phyloP scores from a whole-genome alignment of 2,888 invertebrate species.

The Coelopa pilipes region DNA sequence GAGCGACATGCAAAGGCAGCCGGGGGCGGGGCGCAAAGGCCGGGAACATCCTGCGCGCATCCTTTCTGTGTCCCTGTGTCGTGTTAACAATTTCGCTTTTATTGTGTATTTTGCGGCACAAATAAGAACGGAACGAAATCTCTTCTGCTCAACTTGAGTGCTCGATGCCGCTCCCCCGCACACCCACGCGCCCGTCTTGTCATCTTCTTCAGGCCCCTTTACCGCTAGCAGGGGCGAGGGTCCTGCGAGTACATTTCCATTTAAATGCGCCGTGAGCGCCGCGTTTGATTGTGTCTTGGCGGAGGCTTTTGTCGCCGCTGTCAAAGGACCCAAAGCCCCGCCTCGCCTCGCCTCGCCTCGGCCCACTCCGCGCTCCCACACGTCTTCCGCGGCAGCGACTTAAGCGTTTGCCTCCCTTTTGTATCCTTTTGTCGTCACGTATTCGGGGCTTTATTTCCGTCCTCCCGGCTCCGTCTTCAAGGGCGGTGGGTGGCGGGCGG shows the following conservation, averaged over 20 bases:
- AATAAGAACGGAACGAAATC: not conserved
- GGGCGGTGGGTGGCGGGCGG: not conserved
- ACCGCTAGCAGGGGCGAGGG: too few species aligned
- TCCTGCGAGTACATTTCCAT: not conserved
- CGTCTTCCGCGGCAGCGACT: not conserved
- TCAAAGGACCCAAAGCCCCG: too few species aligned
- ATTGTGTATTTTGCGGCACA: not conserved
- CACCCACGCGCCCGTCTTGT: too few species aligned
- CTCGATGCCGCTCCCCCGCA: not conserved
- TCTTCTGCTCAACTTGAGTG: constrained; percentile 2
- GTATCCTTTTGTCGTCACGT: not conserved
- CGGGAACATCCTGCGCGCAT: too few species aligned
- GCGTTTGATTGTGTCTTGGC: not conserved
- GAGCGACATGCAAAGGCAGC: too few species aligned
- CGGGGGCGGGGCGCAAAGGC: too few species aligned
- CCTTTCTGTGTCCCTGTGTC: not conserved
- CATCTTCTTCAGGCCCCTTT: too few species aligned
- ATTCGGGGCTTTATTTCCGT: too few species aligned
- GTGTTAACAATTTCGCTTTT: constrained; percentile 10
- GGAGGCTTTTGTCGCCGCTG: not conserved
- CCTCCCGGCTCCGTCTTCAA: not conserved
- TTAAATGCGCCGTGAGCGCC: not conserved
- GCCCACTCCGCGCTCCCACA: not conserved
- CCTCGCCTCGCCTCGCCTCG: too few species aligned
- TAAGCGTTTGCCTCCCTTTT: not conserved